Evolutionary conservation across 2,113 vertebrate species (phyloP).

Genomic region (Steatornis caripensis): DNA sequence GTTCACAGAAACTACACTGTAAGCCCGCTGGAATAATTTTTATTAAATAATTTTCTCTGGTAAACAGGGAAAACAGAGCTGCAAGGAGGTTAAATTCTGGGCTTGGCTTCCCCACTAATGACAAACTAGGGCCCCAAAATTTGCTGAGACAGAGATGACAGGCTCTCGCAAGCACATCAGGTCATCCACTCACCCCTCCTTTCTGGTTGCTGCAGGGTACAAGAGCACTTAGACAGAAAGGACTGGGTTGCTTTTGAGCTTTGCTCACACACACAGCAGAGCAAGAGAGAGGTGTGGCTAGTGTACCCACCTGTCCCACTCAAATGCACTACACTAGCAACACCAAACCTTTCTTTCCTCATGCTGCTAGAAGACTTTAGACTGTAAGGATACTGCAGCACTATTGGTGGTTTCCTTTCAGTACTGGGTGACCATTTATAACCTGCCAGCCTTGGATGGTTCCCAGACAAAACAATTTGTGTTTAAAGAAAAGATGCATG

Average conservation of each 20-base stretch:
- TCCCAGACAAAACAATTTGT: not conserved
- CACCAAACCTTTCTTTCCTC: not conserved
- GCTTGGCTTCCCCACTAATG: constrained; percentile 51
- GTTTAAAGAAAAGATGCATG: not conserved
- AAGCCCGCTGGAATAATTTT: constrained; percentile 25
- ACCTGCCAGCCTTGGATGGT: not conserved
- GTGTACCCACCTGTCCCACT: not conserved
- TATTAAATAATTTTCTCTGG: constrained; percentile 41
- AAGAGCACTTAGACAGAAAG: not conserved
- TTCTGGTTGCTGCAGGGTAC: constrained; percentile 27
- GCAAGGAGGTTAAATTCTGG: constrained; percentile 49
- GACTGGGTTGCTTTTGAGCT: not conserved
- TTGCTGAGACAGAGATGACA: constrained; percentile 61
- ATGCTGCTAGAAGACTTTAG: not conserved
- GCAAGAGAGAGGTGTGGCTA: not conserved
- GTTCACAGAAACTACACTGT: constrained; percentile 32
- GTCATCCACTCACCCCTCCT: not conserved
- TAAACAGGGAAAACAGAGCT: constrained; percentile 54
- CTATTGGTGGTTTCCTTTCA: not conserved
- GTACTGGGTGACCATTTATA: not conserved
- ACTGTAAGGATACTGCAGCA: not conserved
- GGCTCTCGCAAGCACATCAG: constrained; percentile 24
- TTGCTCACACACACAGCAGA: not conserved
- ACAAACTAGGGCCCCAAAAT: constrained; percentile 40
- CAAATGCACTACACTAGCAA: not conserved